phyloP scores from a whole-genome alignment of 2,113 vertebrate species.

The Rhabdornis inornatus region DNA sequence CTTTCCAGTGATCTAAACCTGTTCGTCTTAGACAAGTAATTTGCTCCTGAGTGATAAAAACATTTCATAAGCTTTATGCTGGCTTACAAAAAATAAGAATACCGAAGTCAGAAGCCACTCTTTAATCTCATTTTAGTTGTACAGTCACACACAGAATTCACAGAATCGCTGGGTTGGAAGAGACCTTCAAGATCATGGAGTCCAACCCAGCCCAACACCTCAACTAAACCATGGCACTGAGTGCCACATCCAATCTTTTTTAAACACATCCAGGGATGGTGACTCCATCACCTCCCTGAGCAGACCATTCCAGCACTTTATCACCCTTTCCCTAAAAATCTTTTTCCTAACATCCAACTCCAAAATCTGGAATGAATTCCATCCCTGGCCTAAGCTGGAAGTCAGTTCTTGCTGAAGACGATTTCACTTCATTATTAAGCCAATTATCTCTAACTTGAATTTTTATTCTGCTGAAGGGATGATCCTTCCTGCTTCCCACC shows the following conservation, averaged over 20 bases:
- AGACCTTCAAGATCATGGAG: neutral
- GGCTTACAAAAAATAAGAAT: neutral
- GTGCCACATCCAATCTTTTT: neutral
- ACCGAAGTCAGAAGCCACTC: neutral
- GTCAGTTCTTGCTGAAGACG: neutral
- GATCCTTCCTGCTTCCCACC: neutral
- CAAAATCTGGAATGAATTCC: neutral
- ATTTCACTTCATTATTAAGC: neutral
- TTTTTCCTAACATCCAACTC: neutral
- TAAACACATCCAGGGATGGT: neutral
- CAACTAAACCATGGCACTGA: no score
- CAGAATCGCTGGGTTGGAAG: neutral
- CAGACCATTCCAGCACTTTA: neutral
- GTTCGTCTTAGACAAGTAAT: neutral
- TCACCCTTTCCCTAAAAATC: neutral
- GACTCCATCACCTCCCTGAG: neutral
- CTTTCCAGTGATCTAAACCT: neutral
- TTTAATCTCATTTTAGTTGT: neutral
- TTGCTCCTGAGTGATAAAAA: conserved; percentile 8
- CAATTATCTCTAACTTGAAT: neutral
- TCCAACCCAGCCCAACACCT: neutral
- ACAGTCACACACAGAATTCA: neutral
- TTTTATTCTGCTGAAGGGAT: neutral
- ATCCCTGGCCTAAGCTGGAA: neutral
- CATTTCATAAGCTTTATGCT: neutral